Conservation (phyloP, 2,113 vertebrate genomes). For the Antechinus stuartii region DNA sequence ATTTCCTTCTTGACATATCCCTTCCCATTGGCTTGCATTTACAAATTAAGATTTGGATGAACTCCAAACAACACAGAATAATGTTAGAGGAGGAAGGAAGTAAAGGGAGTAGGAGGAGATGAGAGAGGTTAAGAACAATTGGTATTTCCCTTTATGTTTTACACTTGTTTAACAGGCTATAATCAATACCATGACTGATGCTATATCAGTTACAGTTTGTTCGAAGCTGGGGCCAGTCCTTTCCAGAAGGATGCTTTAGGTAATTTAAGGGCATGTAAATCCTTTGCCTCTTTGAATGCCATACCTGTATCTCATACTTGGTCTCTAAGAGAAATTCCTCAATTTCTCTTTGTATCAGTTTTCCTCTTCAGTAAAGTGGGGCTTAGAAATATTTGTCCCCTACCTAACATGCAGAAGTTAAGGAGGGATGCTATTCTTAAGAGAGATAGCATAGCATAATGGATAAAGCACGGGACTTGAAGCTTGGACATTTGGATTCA, state of each 20-base stretch:
- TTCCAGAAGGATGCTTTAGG: not conserved
- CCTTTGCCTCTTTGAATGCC: not conserved
- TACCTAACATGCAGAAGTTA: not conserved
- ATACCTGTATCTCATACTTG: not conserved
- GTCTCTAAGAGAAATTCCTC: not conserved
- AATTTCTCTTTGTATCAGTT: conserved; percentile 7
- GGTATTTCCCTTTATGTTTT: conserved; percentile 9
- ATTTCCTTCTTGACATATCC: conserved; percentile 35
- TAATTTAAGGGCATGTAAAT: not conserved
- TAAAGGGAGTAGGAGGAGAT: not conserved
- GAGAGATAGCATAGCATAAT: not conserved
- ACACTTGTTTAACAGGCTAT: conserved; percentile 35
- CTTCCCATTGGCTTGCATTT: conserved; percentile 23
- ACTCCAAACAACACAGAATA: not conserved
- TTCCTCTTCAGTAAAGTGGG: not conserved
- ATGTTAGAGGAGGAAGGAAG: conserved; percentile 29
- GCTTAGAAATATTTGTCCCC: not conserved
- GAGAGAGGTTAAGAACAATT: not conserved
- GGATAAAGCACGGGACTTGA: not conserved
- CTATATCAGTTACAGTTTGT: conserved; percentile 18
- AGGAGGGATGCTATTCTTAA: not conserved
- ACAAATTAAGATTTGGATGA: conserved; percentile 17
- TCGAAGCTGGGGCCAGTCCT: not conserved
- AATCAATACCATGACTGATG: conserved; percentile 19
- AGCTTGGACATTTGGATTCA: not conserved